A percentile compares a stretch with the other conserved stretches of the same genome.
These are phyloP conservation scores for Drosophila aldrichi DNA, from an alignment of 2,888 invertebrate genomes.

Conservation along the genomic window DNA sequence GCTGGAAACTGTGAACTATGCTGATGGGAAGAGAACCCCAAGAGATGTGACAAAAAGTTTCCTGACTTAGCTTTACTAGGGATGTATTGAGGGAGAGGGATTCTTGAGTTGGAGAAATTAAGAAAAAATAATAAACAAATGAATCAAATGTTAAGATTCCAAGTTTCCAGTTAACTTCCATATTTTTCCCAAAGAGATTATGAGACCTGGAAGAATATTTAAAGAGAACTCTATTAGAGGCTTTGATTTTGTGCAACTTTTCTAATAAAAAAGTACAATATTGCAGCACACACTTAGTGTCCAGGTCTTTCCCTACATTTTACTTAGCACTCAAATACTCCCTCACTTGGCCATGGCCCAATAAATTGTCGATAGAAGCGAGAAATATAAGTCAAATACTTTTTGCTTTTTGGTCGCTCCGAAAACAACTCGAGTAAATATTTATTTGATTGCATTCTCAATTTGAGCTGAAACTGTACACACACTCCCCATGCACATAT, in stretches of 20 bases:
- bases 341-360: slow-evolving; percentile 25
- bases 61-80: too few relatives aligned
- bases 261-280: not conserved
- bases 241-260: not conserved
- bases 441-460: slow-evolving; percentile 57
- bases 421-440: slow-evolving; percentile 54
- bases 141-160: too few relatives aligned
- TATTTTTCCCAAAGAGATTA: too few relatives aligned
- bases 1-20: not conserved
- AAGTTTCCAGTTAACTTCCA: too few relatives aligned
- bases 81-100: too few relatives aligned
- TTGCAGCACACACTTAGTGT: not conserved
- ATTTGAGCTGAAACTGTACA: slow-evolving; percentile 29
- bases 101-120: too few relatives aligned
- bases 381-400: slow-evolving; percentile 18
- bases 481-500: not conserved
- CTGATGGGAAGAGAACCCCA: not conserved
- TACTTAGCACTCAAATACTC: not conserved
- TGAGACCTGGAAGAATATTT: too few relatives aligned
- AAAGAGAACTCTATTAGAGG: too few relatives aligned
- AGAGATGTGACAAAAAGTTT: not conserved
- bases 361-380: slow-evolving; percentile 18
- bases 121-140: too few relatives aligned
- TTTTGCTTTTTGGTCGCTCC: slow-evolving; percentile 12
- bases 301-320: too few relatives aligned